Base-by-base conservation (phyloP, 2,113 vertebrate species). In the Hippolais icterina region DNA sequence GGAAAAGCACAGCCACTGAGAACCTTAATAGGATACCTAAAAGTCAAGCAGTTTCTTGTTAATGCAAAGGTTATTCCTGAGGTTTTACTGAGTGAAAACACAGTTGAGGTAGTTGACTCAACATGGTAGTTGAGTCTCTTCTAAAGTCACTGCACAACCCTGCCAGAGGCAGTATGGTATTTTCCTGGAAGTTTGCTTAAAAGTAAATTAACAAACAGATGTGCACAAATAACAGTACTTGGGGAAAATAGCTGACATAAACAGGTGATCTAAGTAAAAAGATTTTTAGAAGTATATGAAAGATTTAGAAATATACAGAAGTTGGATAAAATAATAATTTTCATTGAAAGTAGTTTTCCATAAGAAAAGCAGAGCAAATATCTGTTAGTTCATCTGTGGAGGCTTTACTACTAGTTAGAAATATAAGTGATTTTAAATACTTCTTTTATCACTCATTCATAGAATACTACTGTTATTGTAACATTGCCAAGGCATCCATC, bases 1-100 rank as follows among this genome's bases (percentile, higher is more conserved):
- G 76, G 87, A 84, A 86, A 94, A 97, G 89, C 94, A 89, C 91
- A 87, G 89, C 76, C 75, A 71, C 64, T 89, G 86, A 93, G 82
- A 96, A 57, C 65, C 89, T 93, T 79, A 83, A 13, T 60, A 79
- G 77, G 42, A 78, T 92, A 61, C 46, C 59, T 91, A 90, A 79
- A 87, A 93, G 59, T 68, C 80, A 95, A 83, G 83, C 19, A 97
- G 65, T 89, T 89, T 95, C 75, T 57, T 91, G 18, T 81, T 96
- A 64, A 82, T 88, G 42, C 72, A 95, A 54, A 85, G 47, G 61
- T 85, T 88, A 72, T 56, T 89, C 83, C 77, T 86, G 77, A 92
- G 66, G 61, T 76, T 90, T 95, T 93, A n/a, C 31, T 70, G 44
- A 80, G 61, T 84, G 27, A 80, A 85, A 72, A 92, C 41, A 80